Conservation (phyloP, 1,140 invertebrate species). For the Xylocopa sonorina region DNA sequence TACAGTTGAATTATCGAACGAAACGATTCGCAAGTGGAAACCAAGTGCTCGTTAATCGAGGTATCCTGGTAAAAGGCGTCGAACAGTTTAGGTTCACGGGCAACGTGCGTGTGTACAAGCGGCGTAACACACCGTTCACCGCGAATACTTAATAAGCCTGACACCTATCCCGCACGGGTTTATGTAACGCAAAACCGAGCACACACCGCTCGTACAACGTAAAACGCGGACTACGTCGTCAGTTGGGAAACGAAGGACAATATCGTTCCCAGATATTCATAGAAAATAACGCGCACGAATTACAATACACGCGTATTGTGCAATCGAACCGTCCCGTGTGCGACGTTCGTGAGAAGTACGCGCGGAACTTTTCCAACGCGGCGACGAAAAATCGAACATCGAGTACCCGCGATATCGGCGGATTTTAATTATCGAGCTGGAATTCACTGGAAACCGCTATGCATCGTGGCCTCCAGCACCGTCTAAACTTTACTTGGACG, state of each 20-base stretch:
- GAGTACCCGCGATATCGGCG: background rate
- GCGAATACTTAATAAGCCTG: conserved; percentile 56
- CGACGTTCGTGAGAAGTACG: conserved; percentile 29
- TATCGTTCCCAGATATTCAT: conserved; percentile 47
- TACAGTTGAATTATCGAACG: conserved; percentile 34
- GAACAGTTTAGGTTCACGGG: conserved; percentile 59
- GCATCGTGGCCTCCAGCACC: background rate
- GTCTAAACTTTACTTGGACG: background rate
- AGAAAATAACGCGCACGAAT: conserved; percentile 25
- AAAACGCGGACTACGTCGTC: background rate
- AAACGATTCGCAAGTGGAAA: conserved; percentile 10
- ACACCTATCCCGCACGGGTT: conserved; percentile 44
- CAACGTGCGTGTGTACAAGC: conserved; percentile 33
- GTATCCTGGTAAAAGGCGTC: conserved; percentile 52
- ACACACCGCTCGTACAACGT: background rate
- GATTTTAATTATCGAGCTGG: background rate
- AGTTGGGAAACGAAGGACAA: conserved; percentile 52
- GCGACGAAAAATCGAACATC: background rate
- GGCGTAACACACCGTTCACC: conserved; percentile 53
- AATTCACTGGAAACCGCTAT: background rate
- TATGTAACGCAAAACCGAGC: conserved; percentile 60
- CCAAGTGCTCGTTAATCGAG: conserved; percentile 36
- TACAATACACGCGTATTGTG: background rate
- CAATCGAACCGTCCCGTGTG: background rate
- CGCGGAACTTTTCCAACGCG: background rate